Conservation (phyloP, 30 jellyfish, hydroid and myxozoan genomes). For the Aurelia aurita region DNA sequence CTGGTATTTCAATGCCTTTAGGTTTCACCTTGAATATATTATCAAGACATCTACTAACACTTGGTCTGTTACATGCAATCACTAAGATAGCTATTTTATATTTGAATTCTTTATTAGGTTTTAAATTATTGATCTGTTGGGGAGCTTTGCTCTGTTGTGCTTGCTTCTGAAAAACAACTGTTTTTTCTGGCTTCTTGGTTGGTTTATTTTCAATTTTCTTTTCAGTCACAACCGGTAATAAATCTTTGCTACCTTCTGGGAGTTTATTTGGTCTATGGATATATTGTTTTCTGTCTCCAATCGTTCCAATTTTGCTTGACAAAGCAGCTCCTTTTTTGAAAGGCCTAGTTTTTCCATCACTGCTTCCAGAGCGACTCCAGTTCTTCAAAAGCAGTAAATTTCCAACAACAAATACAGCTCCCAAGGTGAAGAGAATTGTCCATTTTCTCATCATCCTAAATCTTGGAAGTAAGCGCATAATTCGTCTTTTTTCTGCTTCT, state of each 20-base stretch:
- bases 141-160: background rate
- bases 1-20: constrained; percentile 66
- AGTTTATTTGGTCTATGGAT: no score
- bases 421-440: constrained; percentile 15
- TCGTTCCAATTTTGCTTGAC: background rate
- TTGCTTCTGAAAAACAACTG: background rate
- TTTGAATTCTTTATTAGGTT: constrained; percentile 1
- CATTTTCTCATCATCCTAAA: constrained; percentile 24
- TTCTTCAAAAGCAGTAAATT: constrained; percentile 10
- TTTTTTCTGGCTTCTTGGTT: background rate
- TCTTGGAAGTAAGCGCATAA: constrained; percentile 8
- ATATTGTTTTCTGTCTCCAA: background rate
- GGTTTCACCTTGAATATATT: constrained; percentile 83
- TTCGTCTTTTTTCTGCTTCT: background rate
- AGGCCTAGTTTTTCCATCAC: background rate
- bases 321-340: no score
- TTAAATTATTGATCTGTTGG: background rate
- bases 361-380: constrained; percentile 5
- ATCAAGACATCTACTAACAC: constrained; percentile 95
- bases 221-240: background rate
- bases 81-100: constrained; percentile 72
- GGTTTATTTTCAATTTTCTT: background rate
- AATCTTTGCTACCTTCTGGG: background rate
- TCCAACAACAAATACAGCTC: constrained; percentile 18
- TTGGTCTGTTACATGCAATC: constrained; percentile 96